Evolutionary conservation across 2,888 invertebrate genomes (phyloP).

Genomic region (Apantesis nais): DNA sequence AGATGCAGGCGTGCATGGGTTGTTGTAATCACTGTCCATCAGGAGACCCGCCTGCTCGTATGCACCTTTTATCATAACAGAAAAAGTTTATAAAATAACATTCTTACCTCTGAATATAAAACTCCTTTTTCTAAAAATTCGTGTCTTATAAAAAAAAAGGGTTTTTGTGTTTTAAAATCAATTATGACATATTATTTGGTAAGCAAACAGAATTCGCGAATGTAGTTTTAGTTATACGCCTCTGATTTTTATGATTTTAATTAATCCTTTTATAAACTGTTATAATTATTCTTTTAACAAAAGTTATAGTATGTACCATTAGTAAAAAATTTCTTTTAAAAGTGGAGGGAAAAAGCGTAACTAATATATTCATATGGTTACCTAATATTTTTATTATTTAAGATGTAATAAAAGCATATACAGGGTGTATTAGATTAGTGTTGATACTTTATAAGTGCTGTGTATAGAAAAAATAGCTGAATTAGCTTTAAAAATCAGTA

Average conservation of each 20-base stretch:
- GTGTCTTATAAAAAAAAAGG: background rate
- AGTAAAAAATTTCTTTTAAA: slow-evolving; percentile 12
- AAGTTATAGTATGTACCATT: background rate
- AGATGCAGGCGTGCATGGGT: too few species aligned
- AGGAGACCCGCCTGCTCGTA: too few species aligned
- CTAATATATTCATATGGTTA: slow-evolving; percentile 25
- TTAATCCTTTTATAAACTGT: background rate
- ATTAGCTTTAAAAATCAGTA: too few species aligned
- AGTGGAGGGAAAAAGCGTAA: slow-evolving; percentile 34
- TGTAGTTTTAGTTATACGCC: background rate
- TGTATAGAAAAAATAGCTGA: background rate
- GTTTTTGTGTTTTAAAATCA: background rate
- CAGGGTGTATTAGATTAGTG: background rate
- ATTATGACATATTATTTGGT: background rate
- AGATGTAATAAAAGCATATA: slow-evolving; percentile 4
- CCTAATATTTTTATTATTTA: slow-evolving; percentile 24
- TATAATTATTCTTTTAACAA: background rate
- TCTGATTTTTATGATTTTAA: background rate
- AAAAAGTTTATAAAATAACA: background rate
- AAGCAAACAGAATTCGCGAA: background rate
- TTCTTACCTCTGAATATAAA: background rate
- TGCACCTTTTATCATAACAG: too few species aligned
- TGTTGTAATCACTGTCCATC: too few species aligned
- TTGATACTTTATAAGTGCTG: background rate
- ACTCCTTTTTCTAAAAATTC: background rate